Evolutionary conservation across 2,797 vertebrate genomes (phyloP).

Genomic region (Muscicapa striata): DNA sequence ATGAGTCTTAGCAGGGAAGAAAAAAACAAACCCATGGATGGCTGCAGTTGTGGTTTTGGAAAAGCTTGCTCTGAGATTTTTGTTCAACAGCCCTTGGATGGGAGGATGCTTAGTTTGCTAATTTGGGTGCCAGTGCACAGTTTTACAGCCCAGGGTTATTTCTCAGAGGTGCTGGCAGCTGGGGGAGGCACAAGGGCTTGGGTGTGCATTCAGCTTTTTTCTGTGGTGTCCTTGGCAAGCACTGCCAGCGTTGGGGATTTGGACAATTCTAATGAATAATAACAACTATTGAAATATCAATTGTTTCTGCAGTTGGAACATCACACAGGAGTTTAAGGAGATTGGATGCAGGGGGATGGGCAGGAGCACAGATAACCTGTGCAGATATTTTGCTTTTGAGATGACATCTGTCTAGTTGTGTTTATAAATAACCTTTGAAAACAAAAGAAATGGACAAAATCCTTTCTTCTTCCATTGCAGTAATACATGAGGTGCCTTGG

Average conservation of each 20-base stretch:
- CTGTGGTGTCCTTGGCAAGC: constrained; percentile 44
- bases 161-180: constrained; percentile 1
- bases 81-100: constrained; percentile 33
- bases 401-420: background rate
- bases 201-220: constrained; percentile 55
- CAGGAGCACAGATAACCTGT: background rate
- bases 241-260: background rate
- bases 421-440: background rate
- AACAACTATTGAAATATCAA: background rate
- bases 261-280: background rate
- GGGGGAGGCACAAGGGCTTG: constrained; percentile 24
- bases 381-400: background rate
- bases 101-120: constrained; percentile 48
- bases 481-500: background rate
- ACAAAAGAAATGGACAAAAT: background rate
- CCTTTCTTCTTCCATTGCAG: background rate
- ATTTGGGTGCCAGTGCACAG: constrained; percentile 26
- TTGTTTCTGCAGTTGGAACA: constrained; percentile 26
- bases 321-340: rapidly evolving
- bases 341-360: background rate
- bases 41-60: constrained; percentile 56
- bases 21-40: background rate
- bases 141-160: constrained; percentile 35
- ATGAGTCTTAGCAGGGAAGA: background rate
- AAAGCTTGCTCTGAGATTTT: constrained; percentile 55